A percentile compares a stretch with the other conserved stretches of the same genome.
Conservation (phyloP, 2,888 invertebrate species). For the Andricus quercusramuli region DNA sequence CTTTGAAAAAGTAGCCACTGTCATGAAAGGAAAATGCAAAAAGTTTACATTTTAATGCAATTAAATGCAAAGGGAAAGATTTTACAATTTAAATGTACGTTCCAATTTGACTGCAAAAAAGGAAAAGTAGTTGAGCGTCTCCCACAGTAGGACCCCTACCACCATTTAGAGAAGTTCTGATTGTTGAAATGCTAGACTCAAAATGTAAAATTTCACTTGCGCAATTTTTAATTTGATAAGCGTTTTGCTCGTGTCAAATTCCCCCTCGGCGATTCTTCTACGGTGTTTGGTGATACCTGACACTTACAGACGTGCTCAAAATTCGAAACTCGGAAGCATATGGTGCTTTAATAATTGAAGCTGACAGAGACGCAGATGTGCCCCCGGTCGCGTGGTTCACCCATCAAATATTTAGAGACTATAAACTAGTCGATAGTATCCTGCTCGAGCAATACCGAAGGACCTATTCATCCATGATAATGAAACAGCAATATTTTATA, state of each 20-base stretch:
- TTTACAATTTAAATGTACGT: background rate
- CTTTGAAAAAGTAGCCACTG: no score
- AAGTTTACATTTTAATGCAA: background rate
- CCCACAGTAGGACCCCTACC: background rate
- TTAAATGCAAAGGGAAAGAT: background rate
- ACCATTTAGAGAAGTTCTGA: background rate
- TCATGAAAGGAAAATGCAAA: no score
- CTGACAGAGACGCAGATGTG: slow-evolving; percentile 70
- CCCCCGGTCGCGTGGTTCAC: slow-evolving; percentile 58
- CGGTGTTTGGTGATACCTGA: slow-evolving; percentile 17
- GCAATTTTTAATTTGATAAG: background rate
- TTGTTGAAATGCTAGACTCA: background rate
- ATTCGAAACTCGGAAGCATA: slow-evolving; percentile 57
- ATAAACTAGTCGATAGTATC: slow-evolving; percentile 57
- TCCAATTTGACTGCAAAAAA: background rate
- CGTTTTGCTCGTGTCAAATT: background rate
- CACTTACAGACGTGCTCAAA: slow-evolving; percentile 34
- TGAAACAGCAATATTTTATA: background rate
- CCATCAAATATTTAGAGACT: slow-evolving; percentile 74
- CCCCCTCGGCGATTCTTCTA: background rate
- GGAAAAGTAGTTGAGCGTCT: no score
- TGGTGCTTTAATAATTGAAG: slow-evolving; percentile 73
- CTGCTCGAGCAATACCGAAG: background rate
- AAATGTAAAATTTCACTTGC: background rate
- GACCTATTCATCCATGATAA: background rate